Percentiles rank a stretch among this genome's conserved stretches.
These are phyloP conservation scores for Trachurus trachurus DNA, from an alignment of 2,797 vertebrate species.

Conservation along the genomic window DNA sequence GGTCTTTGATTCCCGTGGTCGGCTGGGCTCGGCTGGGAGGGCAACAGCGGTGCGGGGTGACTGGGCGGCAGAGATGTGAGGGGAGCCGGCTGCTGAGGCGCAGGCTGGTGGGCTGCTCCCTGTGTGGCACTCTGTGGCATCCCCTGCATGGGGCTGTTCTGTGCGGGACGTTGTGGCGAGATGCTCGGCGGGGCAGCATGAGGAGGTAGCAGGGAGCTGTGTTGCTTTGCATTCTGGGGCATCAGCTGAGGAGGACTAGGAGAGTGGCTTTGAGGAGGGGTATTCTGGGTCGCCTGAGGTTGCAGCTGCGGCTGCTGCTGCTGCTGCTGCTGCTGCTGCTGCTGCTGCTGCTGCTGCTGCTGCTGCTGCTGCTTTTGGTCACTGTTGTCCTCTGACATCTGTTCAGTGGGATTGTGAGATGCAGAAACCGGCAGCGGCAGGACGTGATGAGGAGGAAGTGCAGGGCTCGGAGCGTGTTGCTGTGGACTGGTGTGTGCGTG, in stretches of 20 bases:
- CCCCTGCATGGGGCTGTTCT: conserved; percentile 69
- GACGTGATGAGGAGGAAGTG: conserved; percentile 25
- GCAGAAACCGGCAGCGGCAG: conserved; percentile 38
- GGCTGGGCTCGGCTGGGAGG: conserved; percentile 80
- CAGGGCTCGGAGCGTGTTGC: conserved; percentile 45
- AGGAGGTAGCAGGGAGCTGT: conserved; percentile 34
- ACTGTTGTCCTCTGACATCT: conserved; percentile 37
- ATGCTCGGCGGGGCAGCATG: conserved; percentile 39
- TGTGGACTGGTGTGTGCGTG: conserved; percentile 56
- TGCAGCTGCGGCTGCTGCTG: conserved; percentile 27
- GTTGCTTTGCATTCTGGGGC: conserved; percentile 45
- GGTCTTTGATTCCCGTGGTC: conserved; percentile 81
- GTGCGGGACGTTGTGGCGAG: conserved; percentile 48
- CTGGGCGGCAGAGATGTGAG: conserved; percentile 80
- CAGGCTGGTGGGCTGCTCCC: conserved; percentile 69
- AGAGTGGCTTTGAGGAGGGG: conserved; percentile 27
- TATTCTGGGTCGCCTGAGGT: conserved; percentile 11
- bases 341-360: conserved; percentile 27
- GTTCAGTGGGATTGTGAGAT: conserved; percentile 38
- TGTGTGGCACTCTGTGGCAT: conserved; percentile 66
- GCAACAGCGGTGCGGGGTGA: conserved; percentile 77
- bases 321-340: conserved; percentile 10
- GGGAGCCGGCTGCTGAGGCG: conserved; percentile 74
- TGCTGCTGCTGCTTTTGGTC: conserved; percentile 22
- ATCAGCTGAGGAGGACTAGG: conserved; percentile 45